Conservation (phyloP, 92 coral and sea anemone species). For the Actinostola sp. region DNA sequence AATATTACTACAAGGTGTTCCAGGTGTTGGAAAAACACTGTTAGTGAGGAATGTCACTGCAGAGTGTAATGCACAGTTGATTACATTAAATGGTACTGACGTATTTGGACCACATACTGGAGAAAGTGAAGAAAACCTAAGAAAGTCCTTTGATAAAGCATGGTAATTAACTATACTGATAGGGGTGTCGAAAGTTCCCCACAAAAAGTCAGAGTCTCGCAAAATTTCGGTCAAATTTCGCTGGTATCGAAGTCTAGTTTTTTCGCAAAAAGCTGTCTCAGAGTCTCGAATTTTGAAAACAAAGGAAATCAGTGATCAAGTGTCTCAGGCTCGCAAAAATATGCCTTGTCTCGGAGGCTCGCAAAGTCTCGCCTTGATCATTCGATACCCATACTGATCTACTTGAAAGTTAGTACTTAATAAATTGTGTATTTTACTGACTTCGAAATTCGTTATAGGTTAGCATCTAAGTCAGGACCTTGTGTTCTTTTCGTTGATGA, state of each 20-base stretch:
- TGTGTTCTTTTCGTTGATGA: slow-evolving; percentile 97
- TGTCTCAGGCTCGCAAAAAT: too few species aligned
- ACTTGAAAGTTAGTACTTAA: too few species aligned
- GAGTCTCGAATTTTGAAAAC: too few species aligned
- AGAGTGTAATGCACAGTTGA: slow-evolving; percentile 70
- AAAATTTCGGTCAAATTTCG: too few species aligned
- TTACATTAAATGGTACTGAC: slow-evolving; percentile 90
- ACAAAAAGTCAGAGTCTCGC: too few species aligned
- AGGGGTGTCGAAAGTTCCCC: not conserved
- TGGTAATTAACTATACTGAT: slow-evolving; percentile 43
- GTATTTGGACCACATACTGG: slow-evolving; percentile 96
- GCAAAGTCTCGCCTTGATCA: too few species aligned
- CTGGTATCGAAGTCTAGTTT: too few species aligned
- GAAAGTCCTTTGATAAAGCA: slow-evolving; percentile 83
- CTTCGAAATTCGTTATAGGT: slow-evolving; percentile 31
- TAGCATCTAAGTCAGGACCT: slow-evolving; percentile 73
- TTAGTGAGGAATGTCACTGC: slow-evolving; percentile 76
- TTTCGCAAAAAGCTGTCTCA: not conserved
- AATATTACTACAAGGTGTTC: slow-evolving; percentile 85
- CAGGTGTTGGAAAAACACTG: slow-evolving; percentile 97
- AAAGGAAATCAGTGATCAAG: too few species aligned
- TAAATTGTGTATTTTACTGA: not conserved
- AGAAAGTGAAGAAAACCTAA: slow-evolving; percentile 93
- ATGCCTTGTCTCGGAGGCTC: too few species aligned
- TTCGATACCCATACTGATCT: too few species aligned